These are phyloP conservation scores for Tiphia femorata DNA, from an alignment of 2,888 invertebrate species.

Conservation along the genomic window DNA sequence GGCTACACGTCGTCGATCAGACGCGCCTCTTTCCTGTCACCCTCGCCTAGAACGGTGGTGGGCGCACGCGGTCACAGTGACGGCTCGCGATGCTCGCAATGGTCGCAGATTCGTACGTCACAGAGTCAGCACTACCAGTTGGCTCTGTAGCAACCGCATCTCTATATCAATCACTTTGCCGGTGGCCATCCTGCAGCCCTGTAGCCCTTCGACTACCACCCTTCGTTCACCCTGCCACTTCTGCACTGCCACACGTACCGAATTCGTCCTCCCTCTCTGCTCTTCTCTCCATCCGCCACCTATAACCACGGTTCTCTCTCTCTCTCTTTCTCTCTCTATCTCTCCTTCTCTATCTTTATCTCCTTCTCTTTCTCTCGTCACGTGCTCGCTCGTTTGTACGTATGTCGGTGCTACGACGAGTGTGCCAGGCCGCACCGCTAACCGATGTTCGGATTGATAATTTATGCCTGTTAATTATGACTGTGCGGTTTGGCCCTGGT, in stretches of 20 bases:
- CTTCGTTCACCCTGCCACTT: slow-evolving; percentile 47
- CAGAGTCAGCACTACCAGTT: slow-evolving; percentile 67
- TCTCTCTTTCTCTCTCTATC: slow-evolving; percentile 26
- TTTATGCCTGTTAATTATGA: slow-evolving; percentile 68
- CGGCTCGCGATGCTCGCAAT: slow-evolving; percentile 56
- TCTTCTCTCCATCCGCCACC: slow-evolving; percentile 24
- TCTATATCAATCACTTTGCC: slow-evolving; percentile 68
- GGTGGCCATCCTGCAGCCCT: slow-evolving; percentile 53
- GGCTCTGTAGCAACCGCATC: slow-evolving; percentile 63
- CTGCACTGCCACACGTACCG: slow-evolving; percentile 38
- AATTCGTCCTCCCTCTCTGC: slow-evolving; percentile 16
- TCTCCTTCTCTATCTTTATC: not conserved
- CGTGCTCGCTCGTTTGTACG: slow-evolving; percentile 15
- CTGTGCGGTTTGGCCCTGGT: slow-evolving; percentile 56
- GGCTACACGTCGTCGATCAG: too few relatives aligned
- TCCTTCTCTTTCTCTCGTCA: slow-evolving; percentile 1
- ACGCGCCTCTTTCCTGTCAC: slow-evolving; percentile 34
- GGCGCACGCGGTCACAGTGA: slow-evolving; percentile 43
- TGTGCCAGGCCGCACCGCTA: slow-evolving; percentile 55
- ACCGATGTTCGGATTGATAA: slow-evolving; percentile 67
- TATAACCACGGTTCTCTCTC: slow-evolving; percentile 35
- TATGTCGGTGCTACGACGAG: slow-evolving; percentile 38
- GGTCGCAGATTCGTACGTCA: slow-evolving; percentile 65
- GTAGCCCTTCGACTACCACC: slow-evolving; percentile 53
- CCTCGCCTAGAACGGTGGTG: slow-evolving; percentile 24